Evolutionary conservation across 2,888 invertebrate genomes (phyloP).

Genomic region (Osedax frankpressi): DNA sequence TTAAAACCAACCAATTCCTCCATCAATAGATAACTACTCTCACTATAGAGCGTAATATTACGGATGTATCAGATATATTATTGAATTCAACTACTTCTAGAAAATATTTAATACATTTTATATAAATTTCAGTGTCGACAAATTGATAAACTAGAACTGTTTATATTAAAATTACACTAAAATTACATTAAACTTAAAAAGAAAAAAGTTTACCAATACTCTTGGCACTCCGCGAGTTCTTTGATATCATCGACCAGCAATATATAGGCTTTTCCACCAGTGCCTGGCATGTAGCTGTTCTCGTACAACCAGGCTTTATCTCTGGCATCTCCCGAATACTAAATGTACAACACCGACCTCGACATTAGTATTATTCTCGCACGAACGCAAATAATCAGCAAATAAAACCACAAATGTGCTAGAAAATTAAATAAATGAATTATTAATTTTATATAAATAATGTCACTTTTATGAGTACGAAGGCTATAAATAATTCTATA

Average conservation of each 20-base stretch:
- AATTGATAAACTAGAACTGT: too few species aligned
- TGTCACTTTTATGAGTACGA: too few species aligned
- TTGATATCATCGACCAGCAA: conserved; percentile 66
- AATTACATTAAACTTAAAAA: too few species aligned
- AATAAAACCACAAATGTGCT: too few species aligned
- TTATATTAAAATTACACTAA: too few species aligned
- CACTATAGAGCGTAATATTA: conserved; percentile 16
- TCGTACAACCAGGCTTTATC: conserved; percentile 70
- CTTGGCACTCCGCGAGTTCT: conserved; percentile 61
- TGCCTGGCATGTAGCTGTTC: conserved; percentile 63
- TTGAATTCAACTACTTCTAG: background rate
- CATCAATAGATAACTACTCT: conserved; percentile 31
- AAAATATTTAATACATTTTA: background rate
- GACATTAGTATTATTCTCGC: too few species aligned
- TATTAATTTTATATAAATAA: too few species aligned
- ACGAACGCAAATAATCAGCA: too few species aligned
- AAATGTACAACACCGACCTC: conserved; percentile 20
- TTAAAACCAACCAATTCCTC: conserved; percentile 63
- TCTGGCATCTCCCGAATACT: conserved; percentile 64
- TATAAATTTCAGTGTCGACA: background rate
- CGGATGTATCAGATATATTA: background rate
- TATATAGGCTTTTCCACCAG: conserved; percentile 66
- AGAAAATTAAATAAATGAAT: too few species aligned
- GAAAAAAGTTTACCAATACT: conserved; percentile 50
- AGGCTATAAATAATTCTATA: too few species aligned